Evolutionary conservation across 2,888 invertebrate genomes (phyloP), one percentile per base, ranked within the genome.

Genomic region (Kryphioiulus occultus): DNA sequence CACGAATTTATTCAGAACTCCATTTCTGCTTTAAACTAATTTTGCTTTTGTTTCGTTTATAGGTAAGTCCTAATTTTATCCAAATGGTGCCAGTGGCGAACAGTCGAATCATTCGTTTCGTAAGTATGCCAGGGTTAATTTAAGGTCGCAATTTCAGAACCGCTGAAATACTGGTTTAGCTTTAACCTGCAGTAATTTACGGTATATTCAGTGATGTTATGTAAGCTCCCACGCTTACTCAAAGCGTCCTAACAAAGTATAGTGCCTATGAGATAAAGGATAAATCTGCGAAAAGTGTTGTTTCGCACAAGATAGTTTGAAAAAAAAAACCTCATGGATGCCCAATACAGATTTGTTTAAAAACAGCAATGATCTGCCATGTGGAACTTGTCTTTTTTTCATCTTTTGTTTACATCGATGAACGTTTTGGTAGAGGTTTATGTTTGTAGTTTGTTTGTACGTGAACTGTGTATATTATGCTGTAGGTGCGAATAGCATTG

Each of bases 381-480:
- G 10, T 68, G 68, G 68, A 68, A 68, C 68, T 3, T 68, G 68
- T 68, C 68, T 68, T 68, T 68, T 47, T 68, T 68, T 5, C 68
- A n/a, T 68, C 68, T 68, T 59, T 68, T 68, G 68, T 68, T 68
- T 68, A 68, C 68, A 68, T 68, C 9, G 68, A 68, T 68, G 68
- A 68, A 68, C 68, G 19, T 68, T 68, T 68, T 68, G 26, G 68
- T 68, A 68, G 26, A 26, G 68, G 68, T 68, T 26, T 68, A 68
- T 68, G 68, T 68, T 26, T 68, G 26, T 68, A 68, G 68, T 68
- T 68, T 68, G 68, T 68, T 68, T 68, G 68, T 68, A 68, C 68
- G 68, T 26, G 26, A 68, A 68, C 68, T 26, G 68, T 68, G 68
- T 68, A 68, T 68, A 68, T 68, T 68, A 68, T 68, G 9, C n/a